Evolutionary conservation across 1,140 invertebrate species (phyloP).

Genomic region (Pectinophora gossypiella): DNA sequence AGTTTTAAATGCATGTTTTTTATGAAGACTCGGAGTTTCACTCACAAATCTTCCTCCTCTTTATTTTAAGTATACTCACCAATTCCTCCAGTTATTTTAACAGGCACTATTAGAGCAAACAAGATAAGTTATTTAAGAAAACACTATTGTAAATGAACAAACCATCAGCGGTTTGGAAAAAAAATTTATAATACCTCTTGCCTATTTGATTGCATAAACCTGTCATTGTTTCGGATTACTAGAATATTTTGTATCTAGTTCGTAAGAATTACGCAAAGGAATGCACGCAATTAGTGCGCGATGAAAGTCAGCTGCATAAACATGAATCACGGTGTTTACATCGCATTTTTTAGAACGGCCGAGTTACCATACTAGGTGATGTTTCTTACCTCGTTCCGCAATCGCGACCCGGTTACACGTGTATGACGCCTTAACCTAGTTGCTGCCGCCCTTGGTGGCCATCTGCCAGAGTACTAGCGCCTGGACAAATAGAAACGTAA

Average conservation of each 20-base stretch:
- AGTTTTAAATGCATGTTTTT: too few relatives aligned
- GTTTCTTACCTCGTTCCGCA: slow-evolving; percentile 59
- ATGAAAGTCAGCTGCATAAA: slow-evolving; percentile 41
- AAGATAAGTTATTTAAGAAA: too few relatives aligned
- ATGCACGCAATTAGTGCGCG: slow-evolving; percentile 14
- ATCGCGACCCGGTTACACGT: slow-evolving; percentile 48
- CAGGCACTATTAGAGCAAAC: too few relatives aligned
- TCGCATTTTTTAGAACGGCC: slow-evolving; percentile 33
- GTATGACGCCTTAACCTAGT: slow-evolving; percentile 50
- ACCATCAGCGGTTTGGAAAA: too few relatives aligned
- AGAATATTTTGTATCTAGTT: not conserved
- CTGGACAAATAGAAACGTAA: slow-evolving; percentile 18
- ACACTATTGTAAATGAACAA: too few relatives aligned
- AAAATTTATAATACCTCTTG: too few relatives aligned
- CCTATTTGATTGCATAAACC: too few relatives aligned
- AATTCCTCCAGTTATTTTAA: too few relatives aligned
- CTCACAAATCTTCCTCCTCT: too few relatives aligned
- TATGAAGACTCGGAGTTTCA: too few relatives aligned
- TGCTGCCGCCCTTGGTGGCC: slow-evolving; percentile 37
- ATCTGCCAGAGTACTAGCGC: slow-evolving; percentile 29
- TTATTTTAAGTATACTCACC: too few relatives aligned
- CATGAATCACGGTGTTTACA: slow-evolving; percentile 39
- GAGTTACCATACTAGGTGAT: slow-evolving; percentile 34
- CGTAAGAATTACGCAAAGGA: slow-evolving; percentile 13
- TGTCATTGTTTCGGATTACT: too few relatives aligned